Percentiles rank a stretch among this genome's conserved stretches.
These are phyloP conservation scores for Pelecanoides urinatrix DNA, from an alignment of 2,113 vertebrate genomes.

Conservation along the genomic window DNA sequence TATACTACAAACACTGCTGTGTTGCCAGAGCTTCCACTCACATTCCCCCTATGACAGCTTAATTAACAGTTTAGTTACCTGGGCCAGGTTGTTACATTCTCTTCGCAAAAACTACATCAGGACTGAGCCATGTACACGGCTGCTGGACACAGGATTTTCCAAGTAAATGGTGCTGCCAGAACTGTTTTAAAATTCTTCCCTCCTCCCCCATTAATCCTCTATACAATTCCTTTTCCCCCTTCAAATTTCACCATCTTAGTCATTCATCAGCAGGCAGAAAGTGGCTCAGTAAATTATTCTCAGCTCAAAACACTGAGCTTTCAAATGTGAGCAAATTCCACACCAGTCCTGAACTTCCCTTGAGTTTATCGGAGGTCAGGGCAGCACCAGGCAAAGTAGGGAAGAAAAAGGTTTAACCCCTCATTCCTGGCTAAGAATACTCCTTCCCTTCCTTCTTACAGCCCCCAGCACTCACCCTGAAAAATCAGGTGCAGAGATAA, in stretches of 20 bases:
- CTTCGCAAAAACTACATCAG: not conserved
- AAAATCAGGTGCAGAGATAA: not conserved
- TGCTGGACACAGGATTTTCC: not conserved
- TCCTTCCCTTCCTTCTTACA: not conserved
- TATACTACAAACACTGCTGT: not conserved
- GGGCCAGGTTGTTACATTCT: not conserved
- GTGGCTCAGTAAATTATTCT: not conserved
- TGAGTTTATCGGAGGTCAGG: conserved; percentile 33
- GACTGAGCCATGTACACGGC: fast-evolving
- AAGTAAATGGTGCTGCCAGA: not conserved
- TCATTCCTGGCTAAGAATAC: not conserved
- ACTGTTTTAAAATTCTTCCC: not conserved
- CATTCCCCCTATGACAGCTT: not conserved
- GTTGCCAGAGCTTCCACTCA: not conserved
- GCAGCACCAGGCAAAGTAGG: not conserved
- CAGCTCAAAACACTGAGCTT: not conserved
- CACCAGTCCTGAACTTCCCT: not conserved
- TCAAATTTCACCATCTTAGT: not conserved
- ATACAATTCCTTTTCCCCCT: not conserved
- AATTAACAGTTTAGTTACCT: not conserved
- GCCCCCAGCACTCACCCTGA: not conserved
- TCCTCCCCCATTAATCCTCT: not conserved
- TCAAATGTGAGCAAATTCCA: conserved; percentile 2
- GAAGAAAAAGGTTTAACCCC: not conserved
- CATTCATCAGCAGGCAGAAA: not conserved